Base-by-base conservation (phyloP, 2,113 vertebrate genomes). In the Ictalurus furcatus region DNA sequence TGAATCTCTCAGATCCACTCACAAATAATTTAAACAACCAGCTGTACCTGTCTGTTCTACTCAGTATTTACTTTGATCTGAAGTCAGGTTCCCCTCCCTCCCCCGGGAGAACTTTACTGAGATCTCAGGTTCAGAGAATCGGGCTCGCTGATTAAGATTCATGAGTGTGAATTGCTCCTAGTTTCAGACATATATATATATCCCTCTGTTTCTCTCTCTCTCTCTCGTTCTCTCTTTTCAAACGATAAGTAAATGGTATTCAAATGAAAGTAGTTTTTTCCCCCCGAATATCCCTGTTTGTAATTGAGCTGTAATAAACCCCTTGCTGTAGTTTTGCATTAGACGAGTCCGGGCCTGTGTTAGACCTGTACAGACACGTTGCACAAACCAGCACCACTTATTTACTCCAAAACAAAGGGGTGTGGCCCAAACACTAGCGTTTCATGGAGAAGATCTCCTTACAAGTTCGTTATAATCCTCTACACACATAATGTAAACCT, bases 361-460 rank as follows among this genome's bases (percentile, higher is more conserved):
- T 54, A 76, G 80, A 87, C 90, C 61, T 88, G 91, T 80, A 88
- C 67, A 84, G 87, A 90, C 91, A 88, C n/a, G 76, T 80, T 28
- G 73, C 84, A 63, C 37, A 74, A 84, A 85, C 73, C 81, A 14
- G 48, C 73, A 19, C 14, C 21, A 16, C 69, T 85, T 81, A 52
- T 82, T 87, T 52, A 6, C 34, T 74, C 7, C 17, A 40, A 19
- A 74, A 34, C 67, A 34, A 71, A 71, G 28, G 65, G 12, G 28
- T 12, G 65, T 67, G 65, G 28, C 65, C 14, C 69, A 71, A 8
- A 71, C 14, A 2, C n/a, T 34, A 2, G 7, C 30, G 6, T 30
- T 30, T 69, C 30, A 71, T 28, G 23, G 21, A 61, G 59, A 61
- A 1, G 63, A n/a, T 67, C 23, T 65, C 25, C 28, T 28, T 65